phyloP scores from a whole-genome alignment of 2,797 vertebrate genomes.

The Phoxinus dragarum region DNA sequence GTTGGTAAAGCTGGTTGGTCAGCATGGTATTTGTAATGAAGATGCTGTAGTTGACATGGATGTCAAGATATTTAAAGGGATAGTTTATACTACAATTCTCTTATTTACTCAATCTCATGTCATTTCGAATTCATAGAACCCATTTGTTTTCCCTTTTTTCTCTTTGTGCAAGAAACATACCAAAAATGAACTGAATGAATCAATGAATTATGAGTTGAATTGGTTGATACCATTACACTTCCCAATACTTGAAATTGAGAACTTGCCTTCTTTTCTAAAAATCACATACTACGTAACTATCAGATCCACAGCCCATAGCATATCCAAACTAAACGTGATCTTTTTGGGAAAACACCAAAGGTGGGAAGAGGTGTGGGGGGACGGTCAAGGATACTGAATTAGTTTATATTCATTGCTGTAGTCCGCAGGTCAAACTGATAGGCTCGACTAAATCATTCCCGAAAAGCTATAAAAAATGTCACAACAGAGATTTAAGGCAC shows the following conservation, averaged over 20 bases:
- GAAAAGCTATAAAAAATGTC: conserved; percentile 75
- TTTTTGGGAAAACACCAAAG: not conserved
- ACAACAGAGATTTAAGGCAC: conserved; percentile 72
- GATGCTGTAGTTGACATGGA: not conserved
- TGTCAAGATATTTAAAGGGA: not conserved
- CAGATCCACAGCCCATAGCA: not conserved
- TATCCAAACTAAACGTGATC: not conserved
- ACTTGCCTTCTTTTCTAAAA: not conserved
- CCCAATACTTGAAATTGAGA: not conserved
- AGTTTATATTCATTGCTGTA: conserved; percentile 73
- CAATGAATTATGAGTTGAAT: not conserved
- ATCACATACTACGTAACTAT: not conserved
- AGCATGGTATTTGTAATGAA: not conserved
- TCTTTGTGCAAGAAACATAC: not conserved
- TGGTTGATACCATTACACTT: not conserved
- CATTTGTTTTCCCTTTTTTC: not conserved
- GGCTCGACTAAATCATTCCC: conserved; percentile 75
- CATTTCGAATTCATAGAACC: not conserved
- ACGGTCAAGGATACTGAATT: conserved; percentile 76
- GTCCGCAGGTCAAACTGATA: conserved; percentile 64
- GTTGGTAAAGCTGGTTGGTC: not conserved
- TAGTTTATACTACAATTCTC: not conserved
- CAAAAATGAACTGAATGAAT: not conserved
- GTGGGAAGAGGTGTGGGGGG: not conserved
- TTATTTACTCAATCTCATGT: not conserved